Evolutionary conservation across 2,797 vertebrate species (phyloP), one percentile per base, ranked within the genome.

Genomic region (Chromis chromis): DNA sequence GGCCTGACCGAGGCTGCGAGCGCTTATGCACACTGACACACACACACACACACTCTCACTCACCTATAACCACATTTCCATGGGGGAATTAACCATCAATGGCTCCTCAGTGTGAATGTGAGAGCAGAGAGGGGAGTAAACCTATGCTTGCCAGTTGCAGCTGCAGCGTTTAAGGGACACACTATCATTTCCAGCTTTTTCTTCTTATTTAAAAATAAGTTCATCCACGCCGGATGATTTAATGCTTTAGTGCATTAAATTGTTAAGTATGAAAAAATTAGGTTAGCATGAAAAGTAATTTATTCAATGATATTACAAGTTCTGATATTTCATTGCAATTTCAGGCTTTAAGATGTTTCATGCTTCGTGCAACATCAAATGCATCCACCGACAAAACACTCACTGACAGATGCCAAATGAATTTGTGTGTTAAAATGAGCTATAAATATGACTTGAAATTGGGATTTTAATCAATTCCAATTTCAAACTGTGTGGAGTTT

Each of bases 61-160:
- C 65, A 89, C 84, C 74, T 86, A 78, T 61, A 80, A 75, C 70
- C 81, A 73, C 76, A 76, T 83, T 74, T 82, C 78, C 83, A 68
- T 19, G 0, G 71, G 84, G 83, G 74, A 65, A 83, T 86, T 78
- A 78, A 76, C 78, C 76, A 84, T 91, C 89, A 90, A 90, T 90
- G 84, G 81, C 68, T 84, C 84, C 82, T 87, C 80, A 88, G 85
- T 90, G 74, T 76, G 70, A 63, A 17, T 57, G 79, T 44, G 27
- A 42, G 65, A 31, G n/a, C 36, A 22, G 54, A 33, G 68, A 55
- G 36, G 70, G 61, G 78, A 52, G 65, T n/a, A n/a, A 69, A 83
- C 78, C 65, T 76, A 63, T 63, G 75, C 70, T 63, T 82, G 82
- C 78, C 85, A 80, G 81, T 63, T 65, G 80, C 83, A 88, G 82